Evolutionary conservation across 1,140 invertebrate genomes (phyloP).

Genomic region (Lamellibrachia luymesi): DNA sequence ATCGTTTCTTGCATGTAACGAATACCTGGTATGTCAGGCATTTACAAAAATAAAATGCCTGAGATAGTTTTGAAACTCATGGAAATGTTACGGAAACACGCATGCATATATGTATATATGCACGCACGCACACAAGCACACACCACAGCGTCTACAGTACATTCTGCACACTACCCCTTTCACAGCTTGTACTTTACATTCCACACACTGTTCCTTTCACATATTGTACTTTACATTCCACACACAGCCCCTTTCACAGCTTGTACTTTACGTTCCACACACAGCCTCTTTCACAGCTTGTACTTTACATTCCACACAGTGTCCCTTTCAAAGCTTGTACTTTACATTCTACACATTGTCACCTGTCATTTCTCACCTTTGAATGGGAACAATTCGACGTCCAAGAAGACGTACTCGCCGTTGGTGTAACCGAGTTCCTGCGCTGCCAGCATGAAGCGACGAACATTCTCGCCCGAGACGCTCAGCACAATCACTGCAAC

Average conservation of each 20-base stretch:
- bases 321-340: neutral
- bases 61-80: too few relatives aligned
- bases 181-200: neutral
- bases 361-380: constrained; percentile 21
- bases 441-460: constrained; percentile 83
- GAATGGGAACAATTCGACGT: constrained; percentile 79
- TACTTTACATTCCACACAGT: neutral
- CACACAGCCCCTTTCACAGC: neutral
- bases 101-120: neutral
- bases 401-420: constrained; percentile 83
- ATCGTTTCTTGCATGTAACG: too few relatives aligned
- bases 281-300: too few relatives aligned
- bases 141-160: neutral
- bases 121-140: too few relatives aligned
- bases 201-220: neutral
- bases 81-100: neutral
- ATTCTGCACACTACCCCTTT: too few relatives aligned
- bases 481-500: constrained; percentile 76
- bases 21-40: too few relatives aligned
- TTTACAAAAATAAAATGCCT: too few relatives aligned
- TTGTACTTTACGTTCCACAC: neutral
- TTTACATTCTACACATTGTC: constrained; percentile 23
- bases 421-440: constrained; percentile 77
- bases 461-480: constrained; percentile 76
- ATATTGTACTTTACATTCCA: neutral